Base-by-base conservation (phyloP, 2,888 invertebrate genomes). In the Leuctra nigra region DNA sequence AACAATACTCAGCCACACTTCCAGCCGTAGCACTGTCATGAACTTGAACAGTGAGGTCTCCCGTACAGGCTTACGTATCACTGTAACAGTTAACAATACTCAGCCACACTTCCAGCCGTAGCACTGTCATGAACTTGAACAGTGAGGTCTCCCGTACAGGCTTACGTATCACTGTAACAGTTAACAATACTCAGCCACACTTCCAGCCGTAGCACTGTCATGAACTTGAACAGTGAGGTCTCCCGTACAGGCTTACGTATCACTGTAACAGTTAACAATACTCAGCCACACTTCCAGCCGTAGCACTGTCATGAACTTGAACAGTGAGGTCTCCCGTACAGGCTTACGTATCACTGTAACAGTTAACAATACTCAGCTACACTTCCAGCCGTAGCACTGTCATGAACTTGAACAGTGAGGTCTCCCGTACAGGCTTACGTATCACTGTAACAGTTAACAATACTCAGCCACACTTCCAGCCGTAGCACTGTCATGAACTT, bases 111-210 rank as follows among this genome's bases (percentile, higher is more conserved):
- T 29, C 11, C 29, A 11, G 29, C 11, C n/a, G n/a, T n/a, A n/a
- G n/a, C n/a, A n/a, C n/a, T n/a, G n/a, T n/a, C n/a, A n/a, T n/a
- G 73, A 94, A 94, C 72, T 92, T 92, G 72, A 94, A 93, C 0
- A 93, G 75, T 0, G 91, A 91, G 0, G 90, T 88, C 69, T 87
- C 85, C 0, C 86, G 77, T 1, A 84, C 79, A 0, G 91, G 89
- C 66, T 91, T 90, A 4, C 91, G 79, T 71, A 93, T 91, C 0
- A 88, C 91, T 90, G 68, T 2, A 72, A 73, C 13, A 35, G 4
- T 4, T n/a, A 41, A 9, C 6, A 29, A 29, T 11, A 29, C 11
- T 6, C 7, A 29, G 11, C 11, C 11, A 29, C 11, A 29, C 29
- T 29, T 29, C 11, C 29, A 11, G 29, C 11, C n/a, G n/a, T n/a